Evolutionary conservation across 2,888 invertebrate genomes (phyloP), one percentile per base, ranked within the genome.

Genomic region (Ormyrus pomaceus): DNA sequence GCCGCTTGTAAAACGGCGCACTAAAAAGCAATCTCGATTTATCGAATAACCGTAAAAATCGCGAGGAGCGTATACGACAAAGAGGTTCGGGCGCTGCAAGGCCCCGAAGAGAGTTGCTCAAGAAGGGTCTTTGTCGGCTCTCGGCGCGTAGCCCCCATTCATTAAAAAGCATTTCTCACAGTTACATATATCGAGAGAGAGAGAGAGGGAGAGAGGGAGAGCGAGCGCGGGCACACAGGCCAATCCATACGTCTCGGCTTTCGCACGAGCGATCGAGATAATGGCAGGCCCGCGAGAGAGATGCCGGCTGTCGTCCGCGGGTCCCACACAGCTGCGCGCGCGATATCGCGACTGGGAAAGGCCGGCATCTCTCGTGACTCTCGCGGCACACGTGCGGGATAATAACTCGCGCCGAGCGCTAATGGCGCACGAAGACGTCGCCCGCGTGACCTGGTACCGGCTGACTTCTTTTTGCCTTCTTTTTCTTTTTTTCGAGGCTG

Each of bases 81-180:
- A 34, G 34, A 34, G 34, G 34, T 34, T 34, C 19, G 61, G 6
- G 19, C 58, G 19, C 58, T 45, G 13, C 11, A 46, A 62, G 34
- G 34, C 13, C n/a, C 19, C 34, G 4, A 34, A 4, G 34, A 34
- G 11, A 66, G 48, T 77, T 69, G 62, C 77, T 69, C 69, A 77
- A 77, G 77, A 70, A 69, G 62, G 62, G 19, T 48, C 62, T 69
- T 69, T 77, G 70, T 70, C 75, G 66, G 75, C 66, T 46, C 46
- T 34, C 19, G 7, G 50, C 50, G 51, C 61, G 46, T n/a, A 11
- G 11, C 55, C 51, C n/a, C 34, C 55, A 65, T 65, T 73, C 73
- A 73, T 73, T 73, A 74, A 65, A 74, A 65, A 55, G 48, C 56
- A 48, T 56, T 61, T 74, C 74, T 74, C 74, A 74, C 65, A 65